Evolutionary conservation across 2,113 vertebrate genomes (phyloP).

Genomic region (Colinus virginianus): DNA sequence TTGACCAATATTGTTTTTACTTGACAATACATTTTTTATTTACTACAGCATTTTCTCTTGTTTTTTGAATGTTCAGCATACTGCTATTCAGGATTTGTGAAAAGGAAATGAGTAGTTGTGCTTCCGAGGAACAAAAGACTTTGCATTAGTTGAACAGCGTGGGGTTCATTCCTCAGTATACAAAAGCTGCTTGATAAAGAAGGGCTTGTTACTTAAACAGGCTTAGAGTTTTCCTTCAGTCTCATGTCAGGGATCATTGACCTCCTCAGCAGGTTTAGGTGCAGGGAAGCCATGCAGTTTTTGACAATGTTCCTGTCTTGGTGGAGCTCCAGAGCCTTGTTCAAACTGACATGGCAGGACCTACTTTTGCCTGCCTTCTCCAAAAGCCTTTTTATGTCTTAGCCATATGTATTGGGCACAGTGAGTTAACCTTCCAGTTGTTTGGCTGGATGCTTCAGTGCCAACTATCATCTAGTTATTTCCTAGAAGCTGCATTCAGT

Average conservation of each 20-base stretch:
- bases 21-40: neutral
- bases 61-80: neutral
- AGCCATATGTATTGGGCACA: neutral
- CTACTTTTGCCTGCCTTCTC: neutral
- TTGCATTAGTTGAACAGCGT: rapidly evolving
- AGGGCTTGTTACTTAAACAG: neutral
- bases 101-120: neutral
- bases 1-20: neutral
- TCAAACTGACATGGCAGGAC: neutral
- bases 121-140: neutral
- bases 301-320: neutral
- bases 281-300: neutral
- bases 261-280: neutral
- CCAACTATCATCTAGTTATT: neutral
- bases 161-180: neutral
- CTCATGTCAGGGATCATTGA: rapidly evolving
- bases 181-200: neutral
- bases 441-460: neutral
- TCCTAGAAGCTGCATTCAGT: neutral
- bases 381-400: neutral
- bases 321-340: neutral
- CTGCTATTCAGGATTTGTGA: neutral
- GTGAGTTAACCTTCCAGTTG: neutral
- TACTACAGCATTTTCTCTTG: neutral
- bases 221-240: neutral